Base-by-base conservation (phyloP, 2,113 vertebrate species). In the Dascyllus trimaculatus region DNA sequence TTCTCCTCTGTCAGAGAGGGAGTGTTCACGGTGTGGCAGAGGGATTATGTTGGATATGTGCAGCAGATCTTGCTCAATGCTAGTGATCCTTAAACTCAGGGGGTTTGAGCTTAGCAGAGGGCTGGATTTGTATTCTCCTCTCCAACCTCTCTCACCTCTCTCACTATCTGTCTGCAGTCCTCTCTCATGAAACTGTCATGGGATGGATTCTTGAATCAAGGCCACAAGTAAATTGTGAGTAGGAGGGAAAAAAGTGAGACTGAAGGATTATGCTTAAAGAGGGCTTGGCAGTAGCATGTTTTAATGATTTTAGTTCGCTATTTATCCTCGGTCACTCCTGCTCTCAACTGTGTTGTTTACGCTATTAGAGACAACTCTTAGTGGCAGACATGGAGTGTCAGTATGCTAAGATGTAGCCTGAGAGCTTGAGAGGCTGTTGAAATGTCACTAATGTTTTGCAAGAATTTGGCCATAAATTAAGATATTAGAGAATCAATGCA, bases 11-110 rank as follows among this genome's bases (percentile, higher is more conserved):
- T 84, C 59, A 79, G 49, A 76, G 29, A 71, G 72, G 62, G 85
- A 77, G 78, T 69, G 82, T 78, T 80, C 48, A n/a, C 11, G 8
- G 84, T 61, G 71, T 71, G 78, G 57, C 51, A 14, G 29, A 75
- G 66, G 84, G 85, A 92, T 89, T 79, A 90, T 72, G 52, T 3
- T 68, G 88, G 85, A 88, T 89, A 79, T 85, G 69, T 81, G 76
- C 18, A 82, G 81, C 79, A 87, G 88, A 89, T 90, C 85, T 82
- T 69, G 70, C 65, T 71, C 79, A 81, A 62, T 35, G 61, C 59
- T 67, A 52, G 61, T 82, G 87, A 90, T 90, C 74, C 87, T 70
- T 71, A 57, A 66, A 73, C 74, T 82, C 77, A 24, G 66, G 81
- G 80, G 75, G 56, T 54, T 67, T 76, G 75, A 74, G 74, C 53